Base-by-base conservation (phyloP, 2,113 vertebrate species). In the Xiphophorus hellerii region DNA sequence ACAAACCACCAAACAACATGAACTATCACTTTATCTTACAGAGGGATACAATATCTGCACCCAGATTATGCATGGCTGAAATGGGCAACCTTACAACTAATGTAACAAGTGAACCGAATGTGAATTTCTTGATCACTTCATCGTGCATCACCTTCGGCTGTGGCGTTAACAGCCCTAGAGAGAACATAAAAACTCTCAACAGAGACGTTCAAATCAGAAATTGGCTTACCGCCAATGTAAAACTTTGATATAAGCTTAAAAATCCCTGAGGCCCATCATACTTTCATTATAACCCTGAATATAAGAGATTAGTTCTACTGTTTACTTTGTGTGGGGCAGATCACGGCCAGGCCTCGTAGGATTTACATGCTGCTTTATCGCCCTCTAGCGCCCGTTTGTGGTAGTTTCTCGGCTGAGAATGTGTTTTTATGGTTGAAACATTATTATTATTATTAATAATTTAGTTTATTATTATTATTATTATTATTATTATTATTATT, bases 371-470 rank as follows among this genome's bases (percentile, higher is more conserved):
- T n/a, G 51, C 25, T 5, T 25, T 84, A 58, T 60, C 68, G 28
- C 88, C 81, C 78, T 70, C 88, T 87, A 67, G 77, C 84, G 88
- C 17, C 35, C 6, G 31, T 2, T 39, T 14, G 10, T 1, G 61
- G 28, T 58, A 33, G 17, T 37, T 15, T 22, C 13, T 48, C 25
- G 42, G 27, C 20, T 5, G 17, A 0, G 3, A 25, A 54, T 3
- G 9, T 25, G 9, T n/a, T 20, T 54, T 8, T 54, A 9, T n/a
- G 9, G 22, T 54, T 54, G 51, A 54, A 54, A 25, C 51, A 54
- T 54, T 54, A 22, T 22, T 51, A 7, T 54, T 25, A 9, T 54
- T 54, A 25, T 1, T 28, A 28, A 28, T 28, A 28, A 28, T 28
- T 28, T 28, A 28, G 28, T 28, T 28, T 33, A 30, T 30, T 30